Percentiles rank a stretch among this genome's conserved stretches.
Conservation (phyloP, 2,888 invertebrate genomes). For the Azorinus chamasolen region DNA sequence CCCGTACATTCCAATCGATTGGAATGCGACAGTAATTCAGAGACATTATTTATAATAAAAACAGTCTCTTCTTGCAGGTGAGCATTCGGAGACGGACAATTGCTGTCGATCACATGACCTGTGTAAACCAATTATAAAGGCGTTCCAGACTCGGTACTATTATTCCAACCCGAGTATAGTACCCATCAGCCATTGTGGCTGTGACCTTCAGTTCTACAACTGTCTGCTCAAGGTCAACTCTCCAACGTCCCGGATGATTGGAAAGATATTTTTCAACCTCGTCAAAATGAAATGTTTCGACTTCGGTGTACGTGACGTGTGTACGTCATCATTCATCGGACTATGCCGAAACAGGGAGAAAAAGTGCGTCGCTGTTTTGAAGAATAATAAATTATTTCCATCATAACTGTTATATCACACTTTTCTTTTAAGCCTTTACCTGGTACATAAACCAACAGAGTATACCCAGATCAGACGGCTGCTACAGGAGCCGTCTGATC, state of each 20-base stretch:
- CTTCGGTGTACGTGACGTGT: conserved; percentile 55
- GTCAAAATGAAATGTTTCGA: conserved; percentile 68
- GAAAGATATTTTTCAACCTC: conserved; percentile 63
- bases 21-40: too few species aligned
- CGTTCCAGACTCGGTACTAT: conserved; percentile 54
- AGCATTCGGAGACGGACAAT: conserved; percentile 55
- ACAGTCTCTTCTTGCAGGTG: conserved; percentile 50
- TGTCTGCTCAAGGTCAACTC: conserved; percentile 64
- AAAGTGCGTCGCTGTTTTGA: conserved; percentile 56
- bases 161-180: conserved; percentile 56
- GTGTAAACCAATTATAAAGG: conserved; percentile 61
- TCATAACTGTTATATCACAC: too few species aligned
- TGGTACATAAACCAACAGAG: too few species aligned
- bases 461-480: too few species aligned
- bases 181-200: conserved; percentile 68
- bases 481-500: too few species aligned
- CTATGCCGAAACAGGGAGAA: conserved; percentile 34
- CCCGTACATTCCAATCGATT: too few species aligned
- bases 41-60: too few species aligned
- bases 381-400: conserved; percentile 7
- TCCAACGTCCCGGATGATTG: conserved; percentile 53
- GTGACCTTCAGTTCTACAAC: conserved; percentile 67
- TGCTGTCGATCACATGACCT: conserved; percentile 67
- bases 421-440: too few species aligned
- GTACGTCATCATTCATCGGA: conserved; percentile 40